Evolutionary conservation across 2,888 invertebrate genomes (phyloP), one percentile per base, ranked within the genome.

Genomic region (Tachina grossa): DNA sequence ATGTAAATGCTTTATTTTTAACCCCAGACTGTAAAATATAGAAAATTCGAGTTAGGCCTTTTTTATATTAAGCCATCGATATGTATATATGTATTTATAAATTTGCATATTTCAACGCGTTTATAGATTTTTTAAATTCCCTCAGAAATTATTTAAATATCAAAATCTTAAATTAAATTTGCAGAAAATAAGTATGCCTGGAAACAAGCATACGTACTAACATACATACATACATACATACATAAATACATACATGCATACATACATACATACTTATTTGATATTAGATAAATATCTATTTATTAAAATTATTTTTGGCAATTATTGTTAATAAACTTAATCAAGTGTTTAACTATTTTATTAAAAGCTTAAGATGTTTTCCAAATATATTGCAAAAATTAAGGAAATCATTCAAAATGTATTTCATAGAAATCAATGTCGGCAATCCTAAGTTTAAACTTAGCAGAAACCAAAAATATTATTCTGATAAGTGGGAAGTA

Each of bases 131-230:
- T 72, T 66, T 0, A 65, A 74, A 83, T 82, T 74, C 59, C 41
- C 81, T 49, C 10, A 43, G 83, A 74, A 88, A 89, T 78, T 86
- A 85, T 88, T 87, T 88, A 86, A 88, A 87, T 86, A 39, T 69
- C 76, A 19, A 80, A 86, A 79, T 53, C 41, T 31, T 9, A 61
- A 59, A 77, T 49, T 22, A n/a, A n/a, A 39, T 43, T 59, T 57
- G 16, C 16, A 59, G 39, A 6, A 16, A 51, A 9, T 3, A 19
- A n/a, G 13, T 11, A 41, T 49, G 14, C 31, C n/a, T 31, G 22
- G 1, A 39, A 22, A 47, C 14, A 39, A n/a, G 3, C 14, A 68
- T 41, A 31, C 41, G 9, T n/a, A 61, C 9, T 8, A 13, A 31
- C 9, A 19, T 16, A 63, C 16, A 43, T 45, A 45, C 16, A 41